Evolutionary conservation across 2,888 invertebrate genomes (phyloP).

Genomic region (Lordiphosa andalusiaca): DNA sequence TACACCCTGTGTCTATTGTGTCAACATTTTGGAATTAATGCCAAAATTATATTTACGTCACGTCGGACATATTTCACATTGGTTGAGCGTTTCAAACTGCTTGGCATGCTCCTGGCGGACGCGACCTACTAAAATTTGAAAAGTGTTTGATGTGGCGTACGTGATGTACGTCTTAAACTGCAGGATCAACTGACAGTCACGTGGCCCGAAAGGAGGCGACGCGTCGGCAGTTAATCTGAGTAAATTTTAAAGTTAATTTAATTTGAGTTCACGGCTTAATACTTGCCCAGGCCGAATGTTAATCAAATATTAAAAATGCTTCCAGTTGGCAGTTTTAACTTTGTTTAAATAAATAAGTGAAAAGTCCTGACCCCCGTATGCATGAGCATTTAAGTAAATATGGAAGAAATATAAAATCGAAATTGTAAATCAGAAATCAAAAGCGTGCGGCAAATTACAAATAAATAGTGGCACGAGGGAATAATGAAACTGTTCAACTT

Average conservation of each 20-base stretch:
- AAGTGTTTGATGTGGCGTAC: slow-evolving; percentile 57
- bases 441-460: slow-evolving; percentile 46
- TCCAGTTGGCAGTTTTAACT: slow-evolving; percentile 13
- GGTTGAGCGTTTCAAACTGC: slow-evolving; percentile 32
- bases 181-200: slow-evolving; percentile 50
- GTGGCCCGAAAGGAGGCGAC: slow-evolving; percentile 25
- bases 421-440: slow-evolving; percentile 47
- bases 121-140: slow-evolving; percentile 38
- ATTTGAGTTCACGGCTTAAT: background rate
- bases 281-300: slow-evolving; percentile 5
- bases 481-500: too few species aligned
- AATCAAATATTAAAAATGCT: slow-evolving; percentile 29
- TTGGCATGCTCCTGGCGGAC: slow-evolving; percentile 37
- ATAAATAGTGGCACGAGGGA: slow-evolving; percentile 25
- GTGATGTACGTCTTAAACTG: slow-evolving; percentile 62
- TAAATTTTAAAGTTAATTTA: slow-evolving; percentile 10
- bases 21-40: slow-evolving; percentile 49
- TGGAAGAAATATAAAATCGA: slow-evolving; percentile 46
- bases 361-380: background rate
- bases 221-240: slow-evolving; percentile 27
- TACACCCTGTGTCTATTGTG: background rate
- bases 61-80: slow-evolving; percentile 44
- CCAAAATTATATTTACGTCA: slow-evolving; percentile 60
- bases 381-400: slow-evolving; percentile 32
- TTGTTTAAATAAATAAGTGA: slow-evolving; percentile 47